Conservation (phyloP, 2,888 invertebrate genomes). For the Dynastes grantii region DNA sequence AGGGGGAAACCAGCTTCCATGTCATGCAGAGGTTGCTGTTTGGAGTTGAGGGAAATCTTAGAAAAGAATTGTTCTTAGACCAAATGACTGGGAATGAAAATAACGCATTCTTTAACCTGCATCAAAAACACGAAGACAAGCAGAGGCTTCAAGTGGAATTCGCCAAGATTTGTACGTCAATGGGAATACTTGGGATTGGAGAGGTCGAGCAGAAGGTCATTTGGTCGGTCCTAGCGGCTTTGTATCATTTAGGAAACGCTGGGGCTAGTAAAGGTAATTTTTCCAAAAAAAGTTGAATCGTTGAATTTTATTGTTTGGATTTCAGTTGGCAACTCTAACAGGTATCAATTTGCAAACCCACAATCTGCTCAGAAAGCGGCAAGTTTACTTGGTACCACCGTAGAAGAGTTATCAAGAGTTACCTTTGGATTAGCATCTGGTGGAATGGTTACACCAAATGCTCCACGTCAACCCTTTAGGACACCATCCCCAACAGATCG, state of each 20-base stretch:
- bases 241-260: conserved; percentile 93
- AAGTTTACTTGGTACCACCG: conserved; percentile 82
- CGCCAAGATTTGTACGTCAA: conserved; percentile 83
- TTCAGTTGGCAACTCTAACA: conserved; percentile 69
- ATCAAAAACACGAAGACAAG: conserved; percentile 86
- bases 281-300: not conserved
- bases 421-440: conserved; percentile 79
- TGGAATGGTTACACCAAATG: conserved; percentile 70
- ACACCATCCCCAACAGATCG: conserved; percentile 79
- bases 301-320: conserved; percentile 16
- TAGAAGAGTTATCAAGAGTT: conserved; percentile 87
- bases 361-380: conserved; percentile 86
- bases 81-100: conserved; percentile 77
- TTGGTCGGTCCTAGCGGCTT: conserved; percentile 92
- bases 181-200: conserved; percentile 83
- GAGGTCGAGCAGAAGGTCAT: conserved; percentile 87
- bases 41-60: conserved; percentile 86
- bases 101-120: conserved; percentile 85
- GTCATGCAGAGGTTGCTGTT: conserved; percentile 79
- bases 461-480: conserved; percentile 72
- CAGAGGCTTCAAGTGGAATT: conserved; percentile 88
- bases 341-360: conserved; percentile 85
- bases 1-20: conserved; percentile 82
- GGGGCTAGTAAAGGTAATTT: conserved; percentile 82
- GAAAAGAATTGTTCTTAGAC: conserved; percentile 88